Evolutionary conservation across 2,888 invertebrate genomes (phyloP), one percentile per base, ranked within the genome.

Genomic region (Leistus spinibarbis): DNA sequence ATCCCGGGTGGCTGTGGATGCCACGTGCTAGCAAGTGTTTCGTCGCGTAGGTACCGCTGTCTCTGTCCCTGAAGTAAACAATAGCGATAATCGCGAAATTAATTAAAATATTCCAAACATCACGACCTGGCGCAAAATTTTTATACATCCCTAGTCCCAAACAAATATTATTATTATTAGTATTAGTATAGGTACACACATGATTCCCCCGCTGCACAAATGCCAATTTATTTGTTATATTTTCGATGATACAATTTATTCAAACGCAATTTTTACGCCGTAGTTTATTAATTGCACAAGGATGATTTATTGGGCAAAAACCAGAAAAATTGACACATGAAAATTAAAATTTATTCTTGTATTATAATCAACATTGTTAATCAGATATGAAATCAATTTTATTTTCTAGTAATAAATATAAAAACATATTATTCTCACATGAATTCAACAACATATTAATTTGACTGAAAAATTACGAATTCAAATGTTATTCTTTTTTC

Each of bases 1-100:
- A 71, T 73, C 73, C 73, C 67, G 67, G 53, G 71, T 60, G 73
- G 67, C 66, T 71, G 53, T 70, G 40, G 40, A 22, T 60, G 73
- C 65, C 72, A 72, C 72, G 72, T 69, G 69, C 24, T 27, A n/a
- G 60, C 60, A 60, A 60, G 60, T 60, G 60, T 60, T 60, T 22
- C 60, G 60, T 60, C 20, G 17, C 22, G 60, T 10, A 19, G 20
- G 19, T 22, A 10, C 20, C 16, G 23, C 7, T 64, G 13, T 19
- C 20, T 23, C 23, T 27, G 23, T 27, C 27, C 16, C 24, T n/a
- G 23, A 64, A 24, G 64, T 64, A 64, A 24, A 24, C 23, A 24
- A 24, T 23, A 24, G 16, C 23, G 27, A 24, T 24, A 23, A 24
- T 24, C 13, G 16, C 64, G 16, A 23, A 23, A 24, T 64, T 64